phyloP scores from a whole-genome alignment of 2,888 invertebrate genomes.

The Kryphioiulus occultus region DNA sequence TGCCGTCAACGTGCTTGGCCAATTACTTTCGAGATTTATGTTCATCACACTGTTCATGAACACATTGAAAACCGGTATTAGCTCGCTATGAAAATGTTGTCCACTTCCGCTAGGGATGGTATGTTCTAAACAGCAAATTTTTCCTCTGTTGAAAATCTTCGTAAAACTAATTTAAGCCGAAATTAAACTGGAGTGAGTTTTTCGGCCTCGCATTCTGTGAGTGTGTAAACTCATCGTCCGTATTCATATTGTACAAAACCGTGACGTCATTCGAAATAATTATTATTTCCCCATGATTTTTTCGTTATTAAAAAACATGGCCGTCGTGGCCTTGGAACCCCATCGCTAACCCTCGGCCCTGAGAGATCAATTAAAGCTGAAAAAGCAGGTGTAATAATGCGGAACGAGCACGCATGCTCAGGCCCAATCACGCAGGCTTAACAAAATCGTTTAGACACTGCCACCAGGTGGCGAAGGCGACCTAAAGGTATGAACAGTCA shows the following conservation, averaged over 20 bases:
- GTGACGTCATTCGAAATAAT: neutral
- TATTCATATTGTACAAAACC: neutral
- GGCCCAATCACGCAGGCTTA: neutral
- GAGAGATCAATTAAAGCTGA: conserved; percentile 22
- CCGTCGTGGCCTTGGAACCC: neutral
- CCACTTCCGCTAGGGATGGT: too few relatives aligned
- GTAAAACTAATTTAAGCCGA: neutral
- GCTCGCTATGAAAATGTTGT: too few relatives aligned
- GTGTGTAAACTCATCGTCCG: too few relatives aligned
- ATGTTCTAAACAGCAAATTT: too few relatives aligned
- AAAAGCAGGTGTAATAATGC: conserved; percentile 26
- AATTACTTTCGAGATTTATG: too few relatives aligned
- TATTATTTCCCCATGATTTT: neutral
- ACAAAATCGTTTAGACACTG: neutral
- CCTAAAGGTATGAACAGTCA: too few relatives aligned
- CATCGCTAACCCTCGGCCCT: neutral
- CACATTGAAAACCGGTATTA: too few relatives aligned
- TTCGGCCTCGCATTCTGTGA: too few relatives aligned
- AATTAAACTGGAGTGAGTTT: neutral
- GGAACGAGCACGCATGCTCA: conserved; percentile 20
- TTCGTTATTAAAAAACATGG: neutral
- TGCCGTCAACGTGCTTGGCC: too few relatives aligned
- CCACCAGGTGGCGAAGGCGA: neutral
- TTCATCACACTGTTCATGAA: too few relatives aligned
- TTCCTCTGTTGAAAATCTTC: too few relatives aligned